Percentiles rank a stretch among this genome's conserved stretches.
Evolutionary conservation across 2,113 vertebrate genomes (phyloP).

Genomic region (Propithecus coquereli): DNA sequence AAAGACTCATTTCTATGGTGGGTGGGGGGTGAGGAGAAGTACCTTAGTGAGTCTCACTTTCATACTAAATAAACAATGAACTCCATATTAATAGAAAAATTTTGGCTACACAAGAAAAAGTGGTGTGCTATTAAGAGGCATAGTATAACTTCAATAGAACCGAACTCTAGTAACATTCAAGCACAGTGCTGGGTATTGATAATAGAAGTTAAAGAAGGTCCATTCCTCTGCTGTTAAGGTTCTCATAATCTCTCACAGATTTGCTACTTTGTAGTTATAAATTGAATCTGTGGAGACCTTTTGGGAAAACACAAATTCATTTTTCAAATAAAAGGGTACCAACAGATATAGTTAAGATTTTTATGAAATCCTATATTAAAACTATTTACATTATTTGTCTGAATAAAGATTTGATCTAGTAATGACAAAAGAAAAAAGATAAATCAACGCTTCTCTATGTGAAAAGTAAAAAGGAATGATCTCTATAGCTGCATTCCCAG

Average conservation of each 20-base stretch:
- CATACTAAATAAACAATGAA: background rate
- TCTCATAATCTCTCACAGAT: background rate
- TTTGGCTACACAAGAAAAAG: background rate
- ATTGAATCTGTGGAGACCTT: background rate
- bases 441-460: background rate
- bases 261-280: background rate
- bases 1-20: background rate
- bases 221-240: background rate
- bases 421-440: background rate
- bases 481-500: background rate
- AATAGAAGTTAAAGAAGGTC: background rate
- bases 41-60: background rate
- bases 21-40: rapidly evolving
- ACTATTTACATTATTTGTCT: background rate
- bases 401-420: background rate
- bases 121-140: background rate
- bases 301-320: background rate
- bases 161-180: background rate
- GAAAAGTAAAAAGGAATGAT: background rate
- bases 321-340: background rate
- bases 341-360: background rate
- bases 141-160: background rate
- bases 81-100: background rate
- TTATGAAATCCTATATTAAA: background rate
- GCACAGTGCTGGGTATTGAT: background rate